Evolutionary conservation across 2,888 invertebrate genomes (phyloP).

Genomic region (Drosophila paranaensis): DNA sequence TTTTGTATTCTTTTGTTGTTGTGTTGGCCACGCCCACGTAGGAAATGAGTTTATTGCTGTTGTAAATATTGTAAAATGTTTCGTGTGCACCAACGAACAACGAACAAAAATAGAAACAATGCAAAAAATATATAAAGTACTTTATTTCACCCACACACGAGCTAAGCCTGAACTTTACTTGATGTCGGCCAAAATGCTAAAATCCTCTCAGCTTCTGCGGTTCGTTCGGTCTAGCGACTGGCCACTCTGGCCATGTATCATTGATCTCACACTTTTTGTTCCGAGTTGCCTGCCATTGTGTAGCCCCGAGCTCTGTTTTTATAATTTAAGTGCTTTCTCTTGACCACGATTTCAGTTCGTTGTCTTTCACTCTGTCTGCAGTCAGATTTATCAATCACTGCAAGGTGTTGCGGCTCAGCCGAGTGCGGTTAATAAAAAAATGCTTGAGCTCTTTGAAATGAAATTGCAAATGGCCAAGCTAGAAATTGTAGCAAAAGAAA

Average conservation of each 20-base stretch:
- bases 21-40: conserved; percentile 18
- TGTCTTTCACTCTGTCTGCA: conserved; percentile 16
- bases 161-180: conserved; percentile 35
- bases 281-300: conserved; percentile 8
- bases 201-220: conserved; percentile 67
- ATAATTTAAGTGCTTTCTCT: conserved; percentile 50
- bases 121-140: conserved; percentile 2
- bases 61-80: conserved; percentile 70
- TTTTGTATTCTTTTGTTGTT: conserved; percentile 4
- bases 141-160: conserved; percentile 21
- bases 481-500: background rate
- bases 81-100: conserved; percentile 15
- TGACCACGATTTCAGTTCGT: conserved; percentile 32
- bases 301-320: conserved; percentile 21
- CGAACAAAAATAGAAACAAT: background rate
- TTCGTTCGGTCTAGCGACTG: conserved; percentile 35
- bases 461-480: background rate
- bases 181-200: conserved; percentile 62
- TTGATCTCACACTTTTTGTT: conserved; percentile 37
- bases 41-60: conserved; percentile 69
- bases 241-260: conserved; percentile 40
- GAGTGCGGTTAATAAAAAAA: conserved; percentile 5
- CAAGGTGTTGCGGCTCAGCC: conserved; percentile 8
- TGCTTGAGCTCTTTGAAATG: background rate
- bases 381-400: conserved; percentile 30